A percentile compares a stretch with the other conserved stretches of the same genome.
Conservation (phyloP, 2,888 invertebrate species). For the Drosophila algonquin region DNA sequence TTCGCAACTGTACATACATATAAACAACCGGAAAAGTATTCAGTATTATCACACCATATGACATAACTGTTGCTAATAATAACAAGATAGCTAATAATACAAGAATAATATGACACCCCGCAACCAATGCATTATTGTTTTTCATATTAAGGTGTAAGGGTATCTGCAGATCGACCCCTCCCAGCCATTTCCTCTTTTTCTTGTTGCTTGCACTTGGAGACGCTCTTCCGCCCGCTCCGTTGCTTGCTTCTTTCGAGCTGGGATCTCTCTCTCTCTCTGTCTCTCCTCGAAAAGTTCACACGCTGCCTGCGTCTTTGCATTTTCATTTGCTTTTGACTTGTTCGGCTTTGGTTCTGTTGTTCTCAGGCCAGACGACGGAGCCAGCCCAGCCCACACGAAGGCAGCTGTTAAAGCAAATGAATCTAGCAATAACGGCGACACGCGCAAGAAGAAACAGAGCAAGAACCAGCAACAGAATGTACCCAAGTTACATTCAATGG, state of each 20-base stretch:
- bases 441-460: constrained; percentile 30
- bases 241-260: constrained; percentile 23
- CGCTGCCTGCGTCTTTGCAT: constrained; percentile 50
- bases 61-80: no score
- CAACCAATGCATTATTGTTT: no score
- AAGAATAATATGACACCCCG: no score
- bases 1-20: no score
- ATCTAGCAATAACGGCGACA: constrained; percentile 34
- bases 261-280: constrained; percentile 17
- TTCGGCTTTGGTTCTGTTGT: constrained; percentile 31
- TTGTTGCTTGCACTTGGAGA: constrained; percentile 25
- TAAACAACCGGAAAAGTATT: no score
- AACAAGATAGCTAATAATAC: no score
- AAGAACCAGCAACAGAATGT: constrained; percentile 15
- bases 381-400: constrained; percentile 1
- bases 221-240: background rate
- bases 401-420: constrained; percentile 50
- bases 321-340: constrained; percentile 32
- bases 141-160: no score
- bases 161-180: no score
- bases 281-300: constrained; percentile 57
- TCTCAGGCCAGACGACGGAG: constrained; percentile 21
- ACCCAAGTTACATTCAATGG: background rate
- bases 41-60: no score
- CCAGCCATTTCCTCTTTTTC: no score